Evolutionary conservation across 2,797 vertebrate species (phyloP).

Genomic region (Phrynocephalus vlangalii): DNA sequence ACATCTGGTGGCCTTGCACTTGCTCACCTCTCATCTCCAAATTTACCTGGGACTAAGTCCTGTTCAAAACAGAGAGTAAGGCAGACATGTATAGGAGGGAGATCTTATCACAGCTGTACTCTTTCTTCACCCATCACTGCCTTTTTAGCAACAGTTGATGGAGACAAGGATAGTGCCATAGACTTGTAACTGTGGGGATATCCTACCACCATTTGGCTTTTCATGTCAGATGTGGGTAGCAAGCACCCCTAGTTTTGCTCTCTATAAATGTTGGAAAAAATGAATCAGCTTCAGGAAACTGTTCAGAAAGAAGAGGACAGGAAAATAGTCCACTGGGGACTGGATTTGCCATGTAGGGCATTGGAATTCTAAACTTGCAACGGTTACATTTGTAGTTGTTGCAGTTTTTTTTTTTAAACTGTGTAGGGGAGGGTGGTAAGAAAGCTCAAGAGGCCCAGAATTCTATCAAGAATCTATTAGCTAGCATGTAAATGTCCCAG

Average conservation of each 20-base stretch:
- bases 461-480: background rate
- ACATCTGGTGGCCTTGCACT: too few species aligned
- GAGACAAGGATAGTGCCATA: background rate
- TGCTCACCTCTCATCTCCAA: background rate
- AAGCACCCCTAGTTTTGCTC: background rate
- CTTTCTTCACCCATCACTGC: background rate
- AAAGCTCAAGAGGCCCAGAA: background rate
- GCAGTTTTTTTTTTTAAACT: background rate
- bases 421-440: background rate
- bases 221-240: background rate
- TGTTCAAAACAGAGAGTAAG: background rate
- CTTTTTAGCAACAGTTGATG: background rate
- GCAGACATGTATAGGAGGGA: background rate
- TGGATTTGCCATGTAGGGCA: background rate
- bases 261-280: background rate
- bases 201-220: background rate
- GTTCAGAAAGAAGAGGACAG: background rate
- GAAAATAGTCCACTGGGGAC: background rate
- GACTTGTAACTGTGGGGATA: background rate
- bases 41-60: background rate
- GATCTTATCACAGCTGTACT: background rate
- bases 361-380: background rate
- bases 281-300: background rate
- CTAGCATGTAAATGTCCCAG: conserved; percentile 12
- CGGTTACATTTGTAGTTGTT: background rate